Evolutionary conservation across 2,888 invertebrate species (phyloP), one percentile per base, ranked within the genome.

Genomic region (Watsonalla cultraria): DNA sequence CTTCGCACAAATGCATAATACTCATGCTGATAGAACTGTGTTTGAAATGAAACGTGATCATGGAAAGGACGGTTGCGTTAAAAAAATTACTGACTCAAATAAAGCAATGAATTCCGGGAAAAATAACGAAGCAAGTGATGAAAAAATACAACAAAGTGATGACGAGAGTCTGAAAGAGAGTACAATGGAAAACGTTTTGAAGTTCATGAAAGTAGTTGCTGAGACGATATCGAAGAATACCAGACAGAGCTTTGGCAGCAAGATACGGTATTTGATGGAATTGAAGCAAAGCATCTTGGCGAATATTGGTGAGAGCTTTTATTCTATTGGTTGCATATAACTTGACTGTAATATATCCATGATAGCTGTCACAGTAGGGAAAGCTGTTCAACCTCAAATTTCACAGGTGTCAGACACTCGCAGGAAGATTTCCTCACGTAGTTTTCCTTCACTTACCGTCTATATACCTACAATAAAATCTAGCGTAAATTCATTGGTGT

Each of bases 291-390:
- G 90, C 54, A 82, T 96, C 24, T 81, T 95, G 60, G 76, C 79
- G 33, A 92, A 93, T 70, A 95, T 96, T 65, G 93, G 96, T 96
- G 85, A 90, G 91, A 6, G 48, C 14, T 15, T 52, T 50, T 45
- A 47, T 13, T 54, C 47, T 15, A 49, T n/a, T 33, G 14, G 7
- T 15, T 47, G 46, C 54, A 59, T 13, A 45, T 24, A 24, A 24
- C 2, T 24, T 24, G 24, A 24, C 24, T 24, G 24, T 24, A 24
- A 4, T 24, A 24, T n/a, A n/a, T n/a, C n/a, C n/a, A n/a, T n/a
- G n/a, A n/a, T n/a, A n/a, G n/a, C n/a, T n/a, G n/a, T n/a, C n/a
- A n/a, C n/a, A n/a, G n/a, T n/a, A n/a, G n/a, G n/a, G n/a, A n/a
- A n/a, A n/a, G n/a, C n/a, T n/a, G n/a, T n/a, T n/a, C n/a, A n/a